phyloP scores from a whole-genome alignment of 2,797 vertebrate genomes.

The Halcyon chelicuti region DNA sequence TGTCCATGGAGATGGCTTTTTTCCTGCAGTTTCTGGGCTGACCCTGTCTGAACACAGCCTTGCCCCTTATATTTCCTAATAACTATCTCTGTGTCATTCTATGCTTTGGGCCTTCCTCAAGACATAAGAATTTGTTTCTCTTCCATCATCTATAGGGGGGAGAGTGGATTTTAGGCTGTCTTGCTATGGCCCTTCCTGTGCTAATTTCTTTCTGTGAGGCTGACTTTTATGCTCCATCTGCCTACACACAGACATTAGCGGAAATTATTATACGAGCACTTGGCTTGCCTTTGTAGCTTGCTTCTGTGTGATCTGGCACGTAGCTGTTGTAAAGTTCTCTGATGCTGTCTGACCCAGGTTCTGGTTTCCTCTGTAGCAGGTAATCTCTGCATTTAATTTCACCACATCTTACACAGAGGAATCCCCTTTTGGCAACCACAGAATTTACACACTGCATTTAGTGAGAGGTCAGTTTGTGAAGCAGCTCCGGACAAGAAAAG shows the following conservation, averaged over 20 bases:
- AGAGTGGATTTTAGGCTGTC: background rate
- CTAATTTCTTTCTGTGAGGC: background rate
- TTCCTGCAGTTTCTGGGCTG: background rate
- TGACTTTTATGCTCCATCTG: background rate
- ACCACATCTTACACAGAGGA: background rate
- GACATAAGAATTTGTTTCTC: background rate
- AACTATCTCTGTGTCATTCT: background rate
- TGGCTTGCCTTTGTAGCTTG: background rate
- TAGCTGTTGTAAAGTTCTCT: background rate
- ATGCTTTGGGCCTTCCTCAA: background rate
- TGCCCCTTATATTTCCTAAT: background rate
- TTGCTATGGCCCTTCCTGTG: background rate
- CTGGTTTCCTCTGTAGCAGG: background rate
- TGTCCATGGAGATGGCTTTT: background rate
- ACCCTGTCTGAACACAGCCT: background rate
- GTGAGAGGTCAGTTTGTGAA: background rate
- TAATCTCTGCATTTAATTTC: background rate
- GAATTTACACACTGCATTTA: background rate
- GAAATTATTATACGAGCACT: background rate
- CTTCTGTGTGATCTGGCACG: background rate
- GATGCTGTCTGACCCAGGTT: background rate
- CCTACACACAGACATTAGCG: background rate
- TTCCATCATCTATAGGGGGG: background rate
- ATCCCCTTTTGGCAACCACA: background rate
- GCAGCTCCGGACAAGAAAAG: background rate